phyloP scores from a whole-genome alignment of 2,797 vertebrate genomes.

The Artibeus lituratus region DNA sequence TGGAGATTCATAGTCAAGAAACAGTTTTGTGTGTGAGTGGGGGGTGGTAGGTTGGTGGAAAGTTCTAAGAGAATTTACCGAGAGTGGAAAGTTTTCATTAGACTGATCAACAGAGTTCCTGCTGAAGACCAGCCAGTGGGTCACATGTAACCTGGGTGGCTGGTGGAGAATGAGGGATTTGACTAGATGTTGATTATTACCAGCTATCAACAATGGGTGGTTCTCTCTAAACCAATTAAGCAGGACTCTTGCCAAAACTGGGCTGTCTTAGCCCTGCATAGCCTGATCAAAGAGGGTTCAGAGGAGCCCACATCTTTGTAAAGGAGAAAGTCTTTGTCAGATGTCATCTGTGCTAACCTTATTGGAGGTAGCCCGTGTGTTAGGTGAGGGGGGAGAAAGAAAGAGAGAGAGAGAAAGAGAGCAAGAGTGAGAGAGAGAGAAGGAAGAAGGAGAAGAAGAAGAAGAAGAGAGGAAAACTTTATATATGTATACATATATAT shows the following conservation, averaged over 20 bases:
- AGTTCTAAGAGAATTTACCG: background rate
- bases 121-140: background rate
- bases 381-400: background rate
- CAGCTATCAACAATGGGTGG: background rate
- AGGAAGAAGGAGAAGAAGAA: no score
- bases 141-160: no score
- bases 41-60: background rate
- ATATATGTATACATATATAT: background rate
- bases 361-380: background rate
- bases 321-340: background rate
- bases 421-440: fast-evolving
- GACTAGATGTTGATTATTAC: background rate
- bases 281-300: background rate
- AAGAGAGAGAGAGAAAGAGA: background rate
- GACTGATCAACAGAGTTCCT: background rate
- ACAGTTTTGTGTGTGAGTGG: background rate
- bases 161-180: background rate
- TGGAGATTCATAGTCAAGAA: background rate
- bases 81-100: background rate
- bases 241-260: background rate
- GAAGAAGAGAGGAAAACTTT: background rate
- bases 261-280: background rate
- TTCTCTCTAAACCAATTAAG: background rate
- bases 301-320: background rate
- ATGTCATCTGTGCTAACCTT: background rate